Conservation (phyloP, 2,888 invertebrate species). For the Seladonia tumulorum region DNA sequence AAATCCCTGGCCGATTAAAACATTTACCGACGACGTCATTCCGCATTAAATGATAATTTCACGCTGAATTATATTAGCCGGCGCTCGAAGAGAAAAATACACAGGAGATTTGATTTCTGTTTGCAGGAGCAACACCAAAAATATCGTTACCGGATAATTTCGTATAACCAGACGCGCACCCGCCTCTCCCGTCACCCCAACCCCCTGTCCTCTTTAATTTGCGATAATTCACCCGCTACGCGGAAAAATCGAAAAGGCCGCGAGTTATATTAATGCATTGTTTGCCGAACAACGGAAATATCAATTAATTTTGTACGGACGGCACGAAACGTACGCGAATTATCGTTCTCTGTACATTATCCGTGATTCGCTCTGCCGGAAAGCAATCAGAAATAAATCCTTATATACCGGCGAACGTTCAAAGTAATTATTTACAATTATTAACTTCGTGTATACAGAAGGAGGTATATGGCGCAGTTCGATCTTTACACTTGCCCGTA, state of each 20-base stretch:
- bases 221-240: conserved; percentile 13
- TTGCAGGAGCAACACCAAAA: conserved; percentile 22
- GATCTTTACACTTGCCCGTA: neutral
- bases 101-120: neutral
- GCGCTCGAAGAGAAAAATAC: neutral
- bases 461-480: neutral
- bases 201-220: neutral
- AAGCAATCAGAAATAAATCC: conserved; percentile 8
- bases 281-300: conserved; percentile 28
- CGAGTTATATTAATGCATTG: conserved; percentile 23
- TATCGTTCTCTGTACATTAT: neutral
- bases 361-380: conserved; percentile 7
- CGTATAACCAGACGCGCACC: neutral
- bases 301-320: conserved; percentile 32
- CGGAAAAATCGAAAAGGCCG: conserved; percentile 5
- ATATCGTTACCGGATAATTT: conserved; percentile 29
- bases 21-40: conserved; percentile 9
- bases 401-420: conserved; percentile 1
- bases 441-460: conserved; percentile 3
- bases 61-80: conserved; percentile 24
- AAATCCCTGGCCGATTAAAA: neutral
- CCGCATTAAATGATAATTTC: conserved; percentile 46
- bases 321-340: conserved; percentile 3
- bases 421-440: conserved; percentile 19
- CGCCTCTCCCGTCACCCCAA: neutral